phyloP scores from a whole-genome alignment of 2,797 vertebrate genomes.

The Geotrypetes seraphini region DNA sequence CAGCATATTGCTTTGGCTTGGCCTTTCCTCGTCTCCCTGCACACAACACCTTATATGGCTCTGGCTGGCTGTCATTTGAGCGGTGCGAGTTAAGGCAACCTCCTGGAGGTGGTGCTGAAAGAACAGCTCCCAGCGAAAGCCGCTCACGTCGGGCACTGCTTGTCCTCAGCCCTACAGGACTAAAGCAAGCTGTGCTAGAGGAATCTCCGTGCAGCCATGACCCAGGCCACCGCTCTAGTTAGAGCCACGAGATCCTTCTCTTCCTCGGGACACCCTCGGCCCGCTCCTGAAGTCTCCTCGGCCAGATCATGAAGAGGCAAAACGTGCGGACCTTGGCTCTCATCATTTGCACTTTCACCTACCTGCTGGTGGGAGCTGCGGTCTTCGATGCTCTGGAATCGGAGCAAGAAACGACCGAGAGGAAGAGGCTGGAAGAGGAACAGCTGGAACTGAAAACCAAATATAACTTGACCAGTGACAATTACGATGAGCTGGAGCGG shows the following conservation, averaged over 20 bases:
- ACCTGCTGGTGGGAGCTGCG: slow-evolving; percentile 84
- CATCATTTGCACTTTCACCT: slow-evolving; percentile 83
- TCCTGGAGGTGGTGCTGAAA: slow-evolving; percentile 80
- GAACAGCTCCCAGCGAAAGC: slow-evolving; percentile 71
- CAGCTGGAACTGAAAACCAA: slow-evolving; percentile 56
- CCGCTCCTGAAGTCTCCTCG: slow-evolving; percentile 22
- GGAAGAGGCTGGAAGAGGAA: slow-evolving; percentile 46
- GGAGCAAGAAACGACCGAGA: slow-evolving; percentile 61
- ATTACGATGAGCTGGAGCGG: slow-evolving; percentile 61
- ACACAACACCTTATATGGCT: slow-evolving; percentile 3
- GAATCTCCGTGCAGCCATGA: slow-evolving; percentile 56
- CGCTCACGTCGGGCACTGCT: not conserved
- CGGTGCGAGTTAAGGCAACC: not conserved
- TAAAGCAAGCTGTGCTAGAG: not conserved
- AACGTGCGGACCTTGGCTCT: slow-evolving; percentile 83
- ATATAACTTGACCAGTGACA: slow-evolving; percentile 67
- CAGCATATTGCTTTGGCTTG: too few species aligned
- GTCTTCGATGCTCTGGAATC: slow-evolving; percentile 87
- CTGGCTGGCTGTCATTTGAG: not conserved
- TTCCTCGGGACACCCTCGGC: slow-evolving; percentile 5
- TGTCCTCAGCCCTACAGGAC: too few species aligned
- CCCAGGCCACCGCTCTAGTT: slow-evolving; percentile 61
- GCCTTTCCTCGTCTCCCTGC: not conserved
- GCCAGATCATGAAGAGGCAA: slow-evolving; percentile 83
- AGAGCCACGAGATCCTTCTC: slow-evolving; percentile 39